Base-by-base conservation (phyloP, 1,140 invertebrate species). In the Meloidogyne hapla region DNA sequence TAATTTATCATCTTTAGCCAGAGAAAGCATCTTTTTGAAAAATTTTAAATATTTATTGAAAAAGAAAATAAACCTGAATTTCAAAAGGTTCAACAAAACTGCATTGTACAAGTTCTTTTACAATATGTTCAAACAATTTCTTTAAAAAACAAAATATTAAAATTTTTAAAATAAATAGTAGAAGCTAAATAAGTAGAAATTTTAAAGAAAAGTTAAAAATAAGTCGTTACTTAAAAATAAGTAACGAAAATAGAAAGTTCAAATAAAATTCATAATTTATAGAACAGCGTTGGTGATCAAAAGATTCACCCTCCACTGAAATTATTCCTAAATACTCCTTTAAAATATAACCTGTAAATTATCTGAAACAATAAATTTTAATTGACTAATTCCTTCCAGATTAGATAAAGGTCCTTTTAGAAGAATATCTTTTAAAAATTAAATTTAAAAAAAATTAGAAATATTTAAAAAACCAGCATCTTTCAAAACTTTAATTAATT, bases 21-120 rank as follows among this genome's bases (percentile, higher is more conserved):
- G 18, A 69, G 81, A 77, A 15, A 83, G 48, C 25, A 82, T 69
- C 81, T 81, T 23, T 83, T 81, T 23, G 9, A 15, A 33, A 5
- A 13, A 25, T 0, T 0, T 72, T 62, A n/a, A 12, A 18, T 48
- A 81, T 75, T 56, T 21, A 79, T 74, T 40, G 18, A 13, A 74
- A 21, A 26, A 25, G 18, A 8, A 33, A 42, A 26, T 4, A 21
- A 81, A 85, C 85, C 74, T 85, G 85, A 56, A 64, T 69, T 63
- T 85, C 84, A 74, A 87, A 87, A 0, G 84, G 84, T 25, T 81
- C 81, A 38, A 80, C 71, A 26, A 87, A 76, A 18, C 84, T 33
- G 26, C 77, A 74, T 56, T 83, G 76, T 15, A 85, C 77, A 6
- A 87, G 48, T 4, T 79, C 69, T 21, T 74, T 65, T 45, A 87